Evolutionary conservation across 1,140 invertebrate genomes (phyloP), one percentile per base, ranked within the genome.

Genomic region (Drosophila triauraria): DNA sequence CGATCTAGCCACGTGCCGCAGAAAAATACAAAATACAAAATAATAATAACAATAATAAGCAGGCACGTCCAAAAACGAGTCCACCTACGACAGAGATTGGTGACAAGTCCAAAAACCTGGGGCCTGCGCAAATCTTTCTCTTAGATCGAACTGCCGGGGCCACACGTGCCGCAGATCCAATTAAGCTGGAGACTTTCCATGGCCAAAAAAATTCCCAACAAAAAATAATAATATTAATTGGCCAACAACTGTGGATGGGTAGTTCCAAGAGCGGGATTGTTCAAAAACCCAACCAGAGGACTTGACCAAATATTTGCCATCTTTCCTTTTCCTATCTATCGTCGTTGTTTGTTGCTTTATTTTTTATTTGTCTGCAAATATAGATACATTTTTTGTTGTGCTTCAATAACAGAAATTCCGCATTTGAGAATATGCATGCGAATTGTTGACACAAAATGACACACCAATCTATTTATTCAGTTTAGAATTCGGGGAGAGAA

Each of bases 401-500:
- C 48, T 35, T 77, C 72, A 84, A 83, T 71, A 85, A 75, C 74
- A 81, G 72, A 84, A 85, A 84, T 84, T 84, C 82, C 82, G 82
- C 63, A 78, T 85, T 69, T 65, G 38, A 70, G 44, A 75, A 79
- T 72, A 64, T 63, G 54, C 54, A 72, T 68, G 57, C 38, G 47
- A 65, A 51, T 53, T 80, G 69, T 80, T 80, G 78, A 80, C 78
- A 81, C 32, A 50, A 61, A 59, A 71, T 84, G 80, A 84, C 78
- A 84, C 67, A 68, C 82, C 61, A 61, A 76, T 80, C 42, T 50
- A 63, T 74, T 50, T 72, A 72, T 72, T 72, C 70, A 72, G 53
- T 72, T 59, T 72, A 50, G 67, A 53, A 25, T 44, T 50, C 25
- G 62, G 47, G 38, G 20, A 32, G n/a, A 59, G 43, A 56, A 57